These are phyloP conservation scores for Saiga tatarica DNA, from an alignment of 2,113 vertebrate genomes.

Conservation along the genomic window DNA sequence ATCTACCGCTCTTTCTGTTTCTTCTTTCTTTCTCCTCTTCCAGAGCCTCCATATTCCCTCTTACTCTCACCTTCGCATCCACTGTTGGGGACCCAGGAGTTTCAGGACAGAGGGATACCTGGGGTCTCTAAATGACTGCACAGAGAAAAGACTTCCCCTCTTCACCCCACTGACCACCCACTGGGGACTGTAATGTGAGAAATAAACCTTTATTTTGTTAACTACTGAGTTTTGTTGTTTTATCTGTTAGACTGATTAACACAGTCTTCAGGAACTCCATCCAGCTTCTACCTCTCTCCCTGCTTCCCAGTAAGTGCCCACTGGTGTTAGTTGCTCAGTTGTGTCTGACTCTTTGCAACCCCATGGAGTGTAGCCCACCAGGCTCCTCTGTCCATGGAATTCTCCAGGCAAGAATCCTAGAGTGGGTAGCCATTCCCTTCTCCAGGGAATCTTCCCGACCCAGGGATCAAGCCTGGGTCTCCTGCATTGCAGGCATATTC, in stretches of 20 bases:
- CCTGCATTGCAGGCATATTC: background rate
- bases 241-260: background rate
- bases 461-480: background rate
- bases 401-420: background rate
- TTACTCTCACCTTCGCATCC: background rate
- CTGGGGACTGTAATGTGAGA: background rate
- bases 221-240: background rate
- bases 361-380: fast-evolving
- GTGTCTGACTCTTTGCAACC: background rate
- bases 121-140: background rate
- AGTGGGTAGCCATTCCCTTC: background rate
- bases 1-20: background rate
- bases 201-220: background rate
- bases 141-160: background rate
- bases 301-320: background rate
- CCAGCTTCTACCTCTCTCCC: background rate
- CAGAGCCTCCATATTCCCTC: background rate
- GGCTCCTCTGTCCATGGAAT: background rate
- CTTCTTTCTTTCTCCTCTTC: background rate
- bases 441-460: background rate
- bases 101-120: background rate
- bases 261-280: background rate
- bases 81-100: background rate
- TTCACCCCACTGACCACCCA: background rate
- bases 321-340: background rate